Base-by-base conservation (phyloP, 2,888 invertebrate genomes). In the Macaria notata region DNA sequence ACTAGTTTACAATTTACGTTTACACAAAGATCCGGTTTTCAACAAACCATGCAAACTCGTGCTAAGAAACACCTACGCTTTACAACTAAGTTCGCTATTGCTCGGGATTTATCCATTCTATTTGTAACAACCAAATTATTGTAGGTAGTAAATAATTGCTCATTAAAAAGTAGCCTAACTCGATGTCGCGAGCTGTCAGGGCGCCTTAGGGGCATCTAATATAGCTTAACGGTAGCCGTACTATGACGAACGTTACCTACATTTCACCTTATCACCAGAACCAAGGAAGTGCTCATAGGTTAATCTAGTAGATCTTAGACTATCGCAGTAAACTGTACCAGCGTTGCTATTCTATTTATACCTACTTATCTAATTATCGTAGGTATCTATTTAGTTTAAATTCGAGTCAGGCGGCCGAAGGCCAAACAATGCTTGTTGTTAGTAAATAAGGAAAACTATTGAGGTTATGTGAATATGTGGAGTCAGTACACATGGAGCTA, bases 371-470 rank as follows among this genome's bases (percentile, higher is more conserved):
- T 36, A 36, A 6, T 36, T 36, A 36, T 3, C 7, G 5, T 36
- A 36, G 7, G 33, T 4, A 33, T 31, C 29, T n/a, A 44, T 29
- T 44, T 50, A 36, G 38, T 50, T 50, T 44, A 36, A 36, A 50
- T 50, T 50, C 50, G 38, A 30, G 44, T 29, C 36, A 9, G n/a
- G 8, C n/a, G 4, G 31, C 36, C 9, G 56, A 56, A 56, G 56
- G 56, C 31, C 56, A 56, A 56, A 56, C 56, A 56, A 48, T 52
- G 45, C 52, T 47, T 53, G 48, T 52, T 56, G 48, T 52, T 56
- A 39, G 56, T 53, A 58, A 53, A 58, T 30, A 51, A 58, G 49
- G 57, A 53, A 57, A 58, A 57, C 56, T 9, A n/a, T 4, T 9
- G 2, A 46, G 3, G 36, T 8, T 42, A 44, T 19, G 33, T 36